These are phyloP conservation scores for Bimastos eiseni DNA, from an alignment of 2,888 invertebrate genomes.

Conservation along the genomic window DNA sequence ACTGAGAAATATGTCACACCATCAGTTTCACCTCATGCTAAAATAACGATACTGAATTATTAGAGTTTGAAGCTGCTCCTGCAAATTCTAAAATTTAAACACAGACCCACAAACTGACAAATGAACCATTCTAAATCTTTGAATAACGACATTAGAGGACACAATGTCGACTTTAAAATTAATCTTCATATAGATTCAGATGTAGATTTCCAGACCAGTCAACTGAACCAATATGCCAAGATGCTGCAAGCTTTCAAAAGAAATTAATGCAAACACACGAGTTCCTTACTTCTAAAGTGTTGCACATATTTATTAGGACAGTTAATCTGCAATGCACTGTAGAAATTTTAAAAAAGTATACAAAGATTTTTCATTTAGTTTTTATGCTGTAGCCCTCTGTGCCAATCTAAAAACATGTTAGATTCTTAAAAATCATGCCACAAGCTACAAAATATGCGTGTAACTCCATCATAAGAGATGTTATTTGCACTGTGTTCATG, in stretches of 20 bases:
- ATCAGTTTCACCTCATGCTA: neutral
- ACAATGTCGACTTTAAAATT: neutral
- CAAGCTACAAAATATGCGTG: neutral
- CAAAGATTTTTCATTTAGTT: neutral
- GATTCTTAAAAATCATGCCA: neutral
- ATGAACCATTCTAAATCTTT: neutral
- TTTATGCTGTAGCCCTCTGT: neutral
- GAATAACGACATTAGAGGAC: neutral
- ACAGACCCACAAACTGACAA: neutral
- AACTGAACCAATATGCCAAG: neutral
- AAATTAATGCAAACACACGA: neutral
- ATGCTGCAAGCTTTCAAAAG: neutral
- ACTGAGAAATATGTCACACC: neutral
- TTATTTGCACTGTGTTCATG: neutral
- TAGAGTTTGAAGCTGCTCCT: neutral
- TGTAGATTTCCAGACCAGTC: neutral
- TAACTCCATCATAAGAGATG: neutral
- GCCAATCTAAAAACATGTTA: neutral
- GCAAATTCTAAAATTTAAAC: conserved; percentile 2
- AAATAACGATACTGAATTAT: neutral
- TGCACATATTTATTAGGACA: neutral
- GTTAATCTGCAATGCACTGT: neutral
- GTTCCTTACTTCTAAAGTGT: neutral
- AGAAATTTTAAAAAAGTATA: neutral
- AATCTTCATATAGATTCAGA: neutral